Evolutionary conservation across 2,888 invertebrate species (phyloP).

Genomic region (Caenorhabditis doughertyi): DNA sequence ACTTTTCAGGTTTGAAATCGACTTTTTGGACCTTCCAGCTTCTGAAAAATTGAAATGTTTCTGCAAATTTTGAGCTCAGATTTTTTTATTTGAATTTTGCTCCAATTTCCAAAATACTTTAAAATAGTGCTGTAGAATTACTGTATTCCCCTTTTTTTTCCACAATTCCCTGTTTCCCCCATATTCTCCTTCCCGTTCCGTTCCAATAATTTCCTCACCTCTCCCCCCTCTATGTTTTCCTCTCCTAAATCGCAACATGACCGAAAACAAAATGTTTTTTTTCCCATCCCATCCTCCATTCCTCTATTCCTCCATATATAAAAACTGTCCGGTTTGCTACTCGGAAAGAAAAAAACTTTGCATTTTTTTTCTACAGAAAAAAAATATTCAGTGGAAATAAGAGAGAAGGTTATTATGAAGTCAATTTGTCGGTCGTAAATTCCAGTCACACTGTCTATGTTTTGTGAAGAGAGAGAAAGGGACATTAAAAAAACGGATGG

Average conservation of each 20-base stretch:
- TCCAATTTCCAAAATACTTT: no score
- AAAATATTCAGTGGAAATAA: background rate
- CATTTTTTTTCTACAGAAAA: background rate
- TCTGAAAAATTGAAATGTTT: no score
- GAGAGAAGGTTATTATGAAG: slow-evolving; percentile 37
- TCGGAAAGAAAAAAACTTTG: background rate
- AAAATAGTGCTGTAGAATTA: no score
- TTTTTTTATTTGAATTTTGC: no score
- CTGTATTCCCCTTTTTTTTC: no score
- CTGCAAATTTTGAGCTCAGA: no score
- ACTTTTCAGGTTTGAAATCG: no score
- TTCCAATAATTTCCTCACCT: slow-evolving; percentile 9
- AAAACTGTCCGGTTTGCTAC: slow-evolving; percentile 11
- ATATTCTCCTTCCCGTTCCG: slow-evolving; percentile 1
- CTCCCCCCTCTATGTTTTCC: background rate
- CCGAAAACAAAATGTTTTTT: slow-evolving; percentile 12
- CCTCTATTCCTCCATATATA: background rate
- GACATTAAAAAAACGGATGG: background rate
- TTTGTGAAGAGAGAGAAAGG: no score
- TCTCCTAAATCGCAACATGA: slow-evolving; percentile 5
- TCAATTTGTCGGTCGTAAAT: slow-evolving; percentile 44
- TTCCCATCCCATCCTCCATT: background rate
- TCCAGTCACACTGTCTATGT: slow-evolving; percentile 28
- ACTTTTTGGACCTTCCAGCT: no score
- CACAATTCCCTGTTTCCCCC: background rate